Conservation (phyloP, 2,797 vertebrate species). For the Acrocephalus scirpaceus region DNA sequence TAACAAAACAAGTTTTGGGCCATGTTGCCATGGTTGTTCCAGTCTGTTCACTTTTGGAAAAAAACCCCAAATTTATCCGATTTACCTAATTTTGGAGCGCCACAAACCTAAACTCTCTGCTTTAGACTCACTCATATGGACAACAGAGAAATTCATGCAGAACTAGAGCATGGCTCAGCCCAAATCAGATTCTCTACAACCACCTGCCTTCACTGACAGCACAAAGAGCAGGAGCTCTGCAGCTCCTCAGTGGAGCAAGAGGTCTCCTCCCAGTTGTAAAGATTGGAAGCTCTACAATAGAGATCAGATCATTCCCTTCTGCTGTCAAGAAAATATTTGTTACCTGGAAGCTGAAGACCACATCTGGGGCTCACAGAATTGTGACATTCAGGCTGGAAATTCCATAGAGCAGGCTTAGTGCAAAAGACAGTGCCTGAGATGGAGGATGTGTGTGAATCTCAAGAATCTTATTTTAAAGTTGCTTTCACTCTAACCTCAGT, state of each 20-base stretch:
- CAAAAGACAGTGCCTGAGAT: neutral
- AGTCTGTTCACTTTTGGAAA: neutral
- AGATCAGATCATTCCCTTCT: neutral
- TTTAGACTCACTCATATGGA: neutral
- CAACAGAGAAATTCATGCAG: neutral
- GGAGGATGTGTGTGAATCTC: neutral
- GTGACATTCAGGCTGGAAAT: neutral
- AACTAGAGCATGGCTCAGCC: neutral
- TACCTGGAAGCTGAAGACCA: neutral
- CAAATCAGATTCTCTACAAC: neutral
- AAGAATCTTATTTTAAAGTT: neutral
- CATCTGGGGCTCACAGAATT: neutral
- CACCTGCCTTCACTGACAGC: neutral
- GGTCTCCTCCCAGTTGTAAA: neutral
- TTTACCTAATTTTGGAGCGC: neutral
- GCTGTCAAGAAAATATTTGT: neutral
- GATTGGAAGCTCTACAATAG: neutral
- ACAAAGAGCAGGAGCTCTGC: neutral
- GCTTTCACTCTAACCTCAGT: neutral
- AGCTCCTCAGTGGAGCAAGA: neutral
- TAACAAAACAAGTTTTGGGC: neutral
- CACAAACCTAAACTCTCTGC: neutral
- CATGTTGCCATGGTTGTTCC: rapidly evolving
- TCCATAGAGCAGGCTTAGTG: neutral
- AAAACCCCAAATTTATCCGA: neutral